phyloP scores from a whole-genome alignment of 2,888 invertebrate genomes.

The Drosophila meridionalis region DNA sequence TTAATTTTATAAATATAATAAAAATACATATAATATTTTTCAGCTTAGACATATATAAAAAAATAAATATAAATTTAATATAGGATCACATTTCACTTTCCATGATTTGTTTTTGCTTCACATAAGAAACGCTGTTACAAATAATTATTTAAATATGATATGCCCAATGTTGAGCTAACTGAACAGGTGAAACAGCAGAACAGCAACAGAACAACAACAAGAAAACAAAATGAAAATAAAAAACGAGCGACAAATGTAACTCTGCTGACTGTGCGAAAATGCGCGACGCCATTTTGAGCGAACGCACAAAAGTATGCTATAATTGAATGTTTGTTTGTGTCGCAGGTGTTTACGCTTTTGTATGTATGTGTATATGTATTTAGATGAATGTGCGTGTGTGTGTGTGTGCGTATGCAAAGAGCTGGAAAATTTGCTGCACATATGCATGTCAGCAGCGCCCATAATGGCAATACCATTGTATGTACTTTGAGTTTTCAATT shows the following conservation, averaged over 20 bases:
- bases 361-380: conserved; percentile 10
- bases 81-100: neutral
- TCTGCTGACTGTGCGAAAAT: conserved; percentile 67
- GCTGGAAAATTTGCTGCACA: conserved; percentile 55
- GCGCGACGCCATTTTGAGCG: conserved; percentile 65
- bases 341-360: conserved; percentile 43
- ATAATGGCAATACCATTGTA: conserved; percentile 69
- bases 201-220: conserved; percentile 16
- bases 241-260: conserved; percentile 36
- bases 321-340: conserved; percentile 75
- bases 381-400: conserved; percentile 3
- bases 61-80: neutral
- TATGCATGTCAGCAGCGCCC: conserved; percentile 51
- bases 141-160: neutral
- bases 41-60: neutral
- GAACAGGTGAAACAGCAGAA: neutral
- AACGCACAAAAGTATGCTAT: conserved; percentile 75
- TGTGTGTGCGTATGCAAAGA: conserved; percentile 32
- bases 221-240: conserved; percentile 12
- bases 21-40: neutral
- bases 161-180: neutral
- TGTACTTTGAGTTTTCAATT: conserved; percentile 77
- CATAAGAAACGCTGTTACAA: neutral
- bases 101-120: neutral
- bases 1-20: neutral